phyloP scores from a whole-genome alignment of 2,113 vertebrate species.

The Oxygymnocypris stewartii region DNA sequence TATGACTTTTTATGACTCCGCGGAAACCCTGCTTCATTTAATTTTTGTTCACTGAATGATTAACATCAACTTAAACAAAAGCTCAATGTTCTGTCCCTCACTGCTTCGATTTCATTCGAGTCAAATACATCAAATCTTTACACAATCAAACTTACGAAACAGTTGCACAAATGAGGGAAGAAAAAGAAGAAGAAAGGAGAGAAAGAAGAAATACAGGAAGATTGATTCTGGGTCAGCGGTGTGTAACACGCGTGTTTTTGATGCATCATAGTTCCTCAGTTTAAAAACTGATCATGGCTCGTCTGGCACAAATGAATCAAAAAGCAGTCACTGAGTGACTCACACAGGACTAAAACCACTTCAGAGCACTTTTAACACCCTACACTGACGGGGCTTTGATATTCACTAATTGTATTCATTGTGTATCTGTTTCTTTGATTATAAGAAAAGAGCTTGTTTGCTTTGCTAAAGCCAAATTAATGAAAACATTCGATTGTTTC shows the following conservation, averaged over 20 bases:
- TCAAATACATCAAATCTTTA: background rate
- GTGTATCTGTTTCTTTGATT: background rate
- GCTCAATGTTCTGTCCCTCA: background rate
- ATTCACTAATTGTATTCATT: background rate
- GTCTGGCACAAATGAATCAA: slow-evolving; percentile 30
- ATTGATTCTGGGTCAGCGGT: slow-evolving; percentile 19
- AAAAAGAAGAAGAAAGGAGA: background rate
- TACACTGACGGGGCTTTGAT: background rate
- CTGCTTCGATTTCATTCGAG: background rate
- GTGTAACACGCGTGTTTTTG: background rate
- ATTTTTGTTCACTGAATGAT: background rate
- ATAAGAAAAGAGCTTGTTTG: background rate
- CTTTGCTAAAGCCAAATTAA: background rate
- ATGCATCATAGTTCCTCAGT: slow-evolving; percentile 33
- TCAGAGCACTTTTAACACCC: background rate
- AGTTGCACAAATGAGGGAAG: background rate
- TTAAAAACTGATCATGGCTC: slow-evolving; percentile 35
- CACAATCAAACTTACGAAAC: slow-evolving; percentile 10
- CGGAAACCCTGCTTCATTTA: too few species aligned
- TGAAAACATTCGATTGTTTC: background rate
- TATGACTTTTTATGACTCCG: too few species aligned
- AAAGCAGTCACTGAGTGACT: slow-evolving; percentile 11
- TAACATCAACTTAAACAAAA: background rate
- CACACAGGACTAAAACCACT: slow-evolving; percentile 12
- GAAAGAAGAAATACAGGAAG: background rate